Percentiles rank a stretch among this genome's conserved stretches.
Conservation (phyloP, 2,888 invertebrate species). For the Cordylochernes scorpioides region DNA sequence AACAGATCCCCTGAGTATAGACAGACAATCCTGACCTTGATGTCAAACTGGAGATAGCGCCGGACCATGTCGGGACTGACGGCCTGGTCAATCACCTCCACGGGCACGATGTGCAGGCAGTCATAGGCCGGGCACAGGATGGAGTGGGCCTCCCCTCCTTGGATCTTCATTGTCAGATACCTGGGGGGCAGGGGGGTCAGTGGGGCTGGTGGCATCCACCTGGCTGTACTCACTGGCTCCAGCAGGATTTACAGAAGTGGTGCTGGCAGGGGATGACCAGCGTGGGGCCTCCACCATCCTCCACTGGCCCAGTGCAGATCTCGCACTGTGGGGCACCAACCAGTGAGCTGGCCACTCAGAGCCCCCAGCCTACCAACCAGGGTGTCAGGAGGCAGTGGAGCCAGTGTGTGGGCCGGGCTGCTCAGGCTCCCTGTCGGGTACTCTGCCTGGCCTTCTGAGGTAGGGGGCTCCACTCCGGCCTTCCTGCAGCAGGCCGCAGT, state of each 20-base stretch:
- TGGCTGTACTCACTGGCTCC: conserved; percentile 28
- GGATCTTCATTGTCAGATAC: conserved; percentile 35
- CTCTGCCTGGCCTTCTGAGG: too few relatives aligned
- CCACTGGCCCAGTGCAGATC: conserved; percentile 30
- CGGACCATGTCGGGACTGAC: conserved; percentile 37
- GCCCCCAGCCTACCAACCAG: too few relatives aligned
- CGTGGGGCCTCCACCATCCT: conserved; percentile 27
- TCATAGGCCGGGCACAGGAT: conserved; percentile 37
- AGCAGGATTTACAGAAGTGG: conserved; percentile 34
- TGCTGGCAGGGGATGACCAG: conserved; percentile 34
- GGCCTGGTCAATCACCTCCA: conserved; percentile 35
- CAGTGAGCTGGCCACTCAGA: too few relatives aligned
- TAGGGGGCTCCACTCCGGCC: conserved; percentile 36
- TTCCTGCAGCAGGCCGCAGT: conserved; percentile 35
- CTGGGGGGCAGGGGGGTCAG: too few relatives aligned
- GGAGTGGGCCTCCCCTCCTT: conserved; percentile 36
- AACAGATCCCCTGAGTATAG: too few relatives aligned
- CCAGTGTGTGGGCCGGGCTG: background rate
- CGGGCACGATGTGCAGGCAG: conserved; percentile 35
- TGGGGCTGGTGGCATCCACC: too few relatives aligned
- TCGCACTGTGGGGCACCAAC: too few relatives aligned
- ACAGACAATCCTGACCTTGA: conserved; percentile 29
- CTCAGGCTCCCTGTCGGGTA: background rate
- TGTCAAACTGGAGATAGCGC: conserved; percentile 38
- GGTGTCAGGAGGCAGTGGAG: conserved; percentile 16